Percentiles rank a stretch among this genome's conserved stretches.
phyloP scores from a whole-genome alignment of 2,113 vertebrate genomes.

The Phodopus roborovskii region DNA sequence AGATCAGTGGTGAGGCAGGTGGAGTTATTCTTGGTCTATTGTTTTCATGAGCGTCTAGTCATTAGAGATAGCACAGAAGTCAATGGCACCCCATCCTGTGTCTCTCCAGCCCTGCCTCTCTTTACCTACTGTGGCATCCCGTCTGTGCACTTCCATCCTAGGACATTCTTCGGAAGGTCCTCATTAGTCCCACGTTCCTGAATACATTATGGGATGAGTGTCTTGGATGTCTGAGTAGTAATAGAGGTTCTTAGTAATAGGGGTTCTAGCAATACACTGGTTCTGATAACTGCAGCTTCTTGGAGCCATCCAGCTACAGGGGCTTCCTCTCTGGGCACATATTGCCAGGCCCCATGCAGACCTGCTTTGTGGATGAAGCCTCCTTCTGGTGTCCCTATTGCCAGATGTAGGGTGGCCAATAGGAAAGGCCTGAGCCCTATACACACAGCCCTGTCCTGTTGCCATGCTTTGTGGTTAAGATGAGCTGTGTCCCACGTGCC shows the following conservation, averaged over 20 bases:
- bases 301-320: accelerated
- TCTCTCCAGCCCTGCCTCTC: too few species aligned
- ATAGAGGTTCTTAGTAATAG: accelerated
- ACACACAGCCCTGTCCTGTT: slow-evolving; percentile 44
- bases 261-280: not conserved
- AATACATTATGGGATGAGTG: not conserved
- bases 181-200: too few species aligned
- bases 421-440: not conserved
- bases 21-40: not conserved
- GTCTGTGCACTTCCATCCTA: not conserved
- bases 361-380: not conserved
- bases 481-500: slow-evolving; percentile 66
- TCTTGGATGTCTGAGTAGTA: not conserved
- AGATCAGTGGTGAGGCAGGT: not conserved
- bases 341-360: accelerated
- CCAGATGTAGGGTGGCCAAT: not conserved
- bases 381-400: not conserved
- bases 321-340: not conserved
- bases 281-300: not conserved
- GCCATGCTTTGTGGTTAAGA: slow-evolving; percentile 55
- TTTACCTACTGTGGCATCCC: accelerated
- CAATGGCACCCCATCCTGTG: accelerated
- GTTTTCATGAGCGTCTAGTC: accelerated
- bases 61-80: accelerated
- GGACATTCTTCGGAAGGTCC: too few species aligned